Conservation (phyloP, 2,113 vertebrate genomes). For the Oryctolagus cuniculus region DNA sequence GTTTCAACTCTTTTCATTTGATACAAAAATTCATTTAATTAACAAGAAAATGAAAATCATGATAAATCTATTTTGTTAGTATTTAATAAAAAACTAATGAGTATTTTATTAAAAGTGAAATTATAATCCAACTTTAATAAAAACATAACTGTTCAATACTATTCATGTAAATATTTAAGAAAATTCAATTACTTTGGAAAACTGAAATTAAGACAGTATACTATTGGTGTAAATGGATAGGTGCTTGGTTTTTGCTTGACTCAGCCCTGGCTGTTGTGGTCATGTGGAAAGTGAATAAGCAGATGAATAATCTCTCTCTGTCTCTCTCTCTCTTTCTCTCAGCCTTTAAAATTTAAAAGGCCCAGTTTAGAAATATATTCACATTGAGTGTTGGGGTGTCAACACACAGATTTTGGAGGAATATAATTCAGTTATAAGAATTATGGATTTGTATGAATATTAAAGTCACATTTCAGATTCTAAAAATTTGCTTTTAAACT, state of each 20-base stretch:
- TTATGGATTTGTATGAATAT: background rate
- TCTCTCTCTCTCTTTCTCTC: background rate
- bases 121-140: background rate
- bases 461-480: too few relatives aligned
- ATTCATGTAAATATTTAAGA: background rate
- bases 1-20: background rate
- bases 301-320: background rate
- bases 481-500: too few relatives aligned
- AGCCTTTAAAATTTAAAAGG: too few relatives aligned
- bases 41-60: background rate
- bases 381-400: background rate
- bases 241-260: background rate
- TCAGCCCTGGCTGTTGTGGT: too few relatives aligned
- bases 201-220: background rate
- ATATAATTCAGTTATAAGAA: background rate
- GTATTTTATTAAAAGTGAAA: background rate
- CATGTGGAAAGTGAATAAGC: too few relatives aligned
- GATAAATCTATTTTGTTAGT: background rate
- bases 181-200: background rate
- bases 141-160: background rate
- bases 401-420: background rate
- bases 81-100: background rate
- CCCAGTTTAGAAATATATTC: background rate
- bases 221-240: background rate
- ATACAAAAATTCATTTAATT: background rate